Evolutionary conservation across 2,797 vertebrate species (phyloP).

Genomic region (Sebastes trivittatus): DNA sequence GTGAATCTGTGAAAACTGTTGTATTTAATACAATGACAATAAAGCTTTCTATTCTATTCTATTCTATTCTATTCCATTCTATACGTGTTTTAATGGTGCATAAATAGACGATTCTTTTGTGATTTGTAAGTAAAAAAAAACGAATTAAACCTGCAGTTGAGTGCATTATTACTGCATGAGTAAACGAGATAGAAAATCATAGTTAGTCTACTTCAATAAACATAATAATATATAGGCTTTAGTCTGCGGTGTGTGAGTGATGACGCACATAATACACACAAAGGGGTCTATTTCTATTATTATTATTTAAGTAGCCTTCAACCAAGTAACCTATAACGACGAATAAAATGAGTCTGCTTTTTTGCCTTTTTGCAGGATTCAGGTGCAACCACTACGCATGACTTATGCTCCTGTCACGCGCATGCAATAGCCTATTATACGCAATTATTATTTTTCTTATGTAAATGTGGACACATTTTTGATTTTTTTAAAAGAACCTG

Average conservation of each 20-base stretch:
- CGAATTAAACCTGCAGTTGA: neutral
- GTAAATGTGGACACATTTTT: neutral
- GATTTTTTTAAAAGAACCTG: neutral
- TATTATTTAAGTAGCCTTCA: too few relatives aligned
- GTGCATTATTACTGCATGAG: neutral
- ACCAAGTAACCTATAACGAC: too few relatives aligned
- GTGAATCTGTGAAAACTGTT: too few relatives aligned
- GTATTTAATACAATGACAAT: too few relatives aligned
- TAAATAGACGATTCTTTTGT: neutral
- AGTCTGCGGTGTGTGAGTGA: neutral
- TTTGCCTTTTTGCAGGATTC: neutral
- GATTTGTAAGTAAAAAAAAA: neutral
- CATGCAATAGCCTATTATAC: neutral
- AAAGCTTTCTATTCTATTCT: too few relatives aligned
- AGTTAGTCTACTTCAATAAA: neutral
- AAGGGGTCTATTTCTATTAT: slow-evolving; percentile 2
- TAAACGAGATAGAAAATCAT: neutral
- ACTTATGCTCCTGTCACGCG: neutral
- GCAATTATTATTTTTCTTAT: neutral
- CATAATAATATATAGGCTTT: neutral
- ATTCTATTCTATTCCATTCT: too few relatives aligned
- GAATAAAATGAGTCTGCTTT: neutral
- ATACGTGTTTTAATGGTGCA: too few relatives aligned
- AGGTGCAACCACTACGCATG: neutral
- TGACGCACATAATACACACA: neutral